Percentiles rank a stretch among this genome's conserved stretches.
phyloP scores from a whole-genome alignment of 2,888 invertebrate species.

The Drosophila atripex region DNA sequence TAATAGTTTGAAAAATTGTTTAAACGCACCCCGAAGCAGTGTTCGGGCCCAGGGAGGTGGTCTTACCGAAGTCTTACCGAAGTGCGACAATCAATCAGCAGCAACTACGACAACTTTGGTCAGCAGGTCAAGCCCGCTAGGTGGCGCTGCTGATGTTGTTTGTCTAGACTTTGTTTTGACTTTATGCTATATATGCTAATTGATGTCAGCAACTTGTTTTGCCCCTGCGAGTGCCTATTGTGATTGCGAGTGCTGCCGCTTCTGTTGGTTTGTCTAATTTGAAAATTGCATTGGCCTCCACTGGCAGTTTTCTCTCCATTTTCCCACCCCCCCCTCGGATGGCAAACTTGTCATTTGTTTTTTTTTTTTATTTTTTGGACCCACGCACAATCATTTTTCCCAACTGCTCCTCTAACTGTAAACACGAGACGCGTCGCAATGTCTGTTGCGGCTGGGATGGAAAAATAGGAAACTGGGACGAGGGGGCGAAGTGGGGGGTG shows the following conservation, averaged over 20 bases:
- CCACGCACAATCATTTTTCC: constrained; percentile 66
- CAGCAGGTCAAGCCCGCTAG: constrained; percentile 55
- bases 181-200: constrained; percentile 63
- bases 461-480: constrained; percentile 11
- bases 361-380: constrained; percentile 20
- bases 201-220: constrained; percentile 56
- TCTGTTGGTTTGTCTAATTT: constrained; percentile 58
- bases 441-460: constrained; percentile 50
- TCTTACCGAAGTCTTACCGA: constrained; percentile 44
- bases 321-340: constrained; percentile 6
- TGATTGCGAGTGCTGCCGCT: constrained; percentile 23
- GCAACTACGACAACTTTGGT: constrained; percentile 38
- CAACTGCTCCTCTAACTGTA: constrained; percentile 66
- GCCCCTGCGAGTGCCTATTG: constrained; percentile 36
- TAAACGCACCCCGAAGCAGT: not conserved
- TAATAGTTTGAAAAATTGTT: not conserved
- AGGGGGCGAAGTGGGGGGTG: constrained; percentile 1
- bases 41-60: constrained; percentile 10
- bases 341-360: constrained; percentile 9
- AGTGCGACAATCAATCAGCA: constrained; percentile 64
- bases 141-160: constrained; percentile 53
- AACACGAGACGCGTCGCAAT: constrained; percentile 73
- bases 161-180: constrained; percentile 70
- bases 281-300: constrained; percentile 70
- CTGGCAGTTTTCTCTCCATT: constrained; percentile 26